Conservation (phyloP, 2,113 vertebrate species). For the Mungos mungo region DNA sequence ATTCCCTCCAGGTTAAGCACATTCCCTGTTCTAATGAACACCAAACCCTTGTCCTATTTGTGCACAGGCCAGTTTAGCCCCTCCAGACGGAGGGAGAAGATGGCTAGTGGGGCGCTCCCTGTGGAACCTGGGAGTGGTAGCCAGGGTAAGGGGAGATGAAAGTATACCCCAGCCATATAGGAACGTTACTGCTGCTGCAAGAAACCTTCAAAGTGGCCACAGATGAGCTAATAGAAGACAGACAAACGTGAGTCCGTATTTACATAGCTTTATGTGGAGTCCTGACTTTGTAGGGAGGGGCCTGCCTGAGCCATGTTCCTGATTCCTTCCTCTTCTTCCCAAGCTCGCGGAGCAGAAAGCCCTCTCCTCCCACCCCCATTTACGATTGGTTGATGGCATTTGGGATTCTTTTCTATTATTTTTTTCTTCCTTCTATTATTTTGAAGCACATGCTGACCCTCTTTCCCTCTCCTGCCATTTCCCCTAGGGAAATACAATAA, state of each 20-base stretch:
- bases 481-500: background rate
- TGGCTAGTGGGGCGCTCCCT: background rate
- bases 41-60: background rate
- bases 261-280: conserved; percentile 78
- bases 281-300: conserved; percentile 49
- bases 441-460: background rate
- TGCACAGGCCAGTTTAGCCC: background rate
- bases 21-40: background rate
- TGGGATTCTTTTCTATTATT: background rate
- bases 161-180: background rate
- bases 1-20: background rate
- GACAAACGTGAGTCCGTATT: conserved; percentile 80
- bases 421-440: conserved; percentile 1
- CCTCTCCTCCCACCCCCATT: background rate
- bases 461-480: background rate
- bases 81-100: background rate
- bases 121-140: background rate
- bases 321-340: background rate
- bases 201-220: conserved; percentile 66
- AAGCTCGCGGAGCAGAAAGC: background rate
- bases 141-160: background rate
- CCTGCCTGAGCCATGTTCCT: background rate
- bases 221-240: conserved; percentile 73
- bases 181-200: background rate
- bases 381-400: background rate